Conservation (phyloP, 2,113 vertebrate genomes). For the Scomber scombrus region DNA sequence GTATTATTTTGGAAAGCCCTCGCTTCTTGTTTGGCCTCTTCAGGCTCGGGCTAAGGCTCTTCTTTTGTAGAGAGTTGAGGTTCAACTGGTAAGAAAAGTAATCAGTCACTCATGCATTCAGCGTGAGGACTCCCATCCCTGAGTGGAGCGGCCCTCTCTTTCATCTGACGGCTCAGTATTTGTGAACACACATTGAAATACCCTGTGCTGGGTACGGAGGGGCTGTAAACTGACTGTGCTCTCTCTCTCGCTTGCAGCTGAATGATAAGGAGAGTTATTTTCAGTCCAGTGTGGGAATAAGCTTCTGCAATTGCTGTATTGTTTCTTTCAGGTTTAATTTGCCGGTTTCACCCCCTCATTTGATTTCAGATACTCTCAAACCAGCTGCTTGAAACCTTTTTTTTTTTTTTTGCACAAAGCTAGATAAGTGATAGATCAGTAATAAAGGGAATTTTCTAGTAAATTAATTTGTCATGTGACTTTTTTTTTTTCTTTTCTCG, state of each 20-base stretch:
- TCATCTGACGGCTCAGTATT: conserved; percentile 77
- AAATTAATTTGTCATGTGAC: conserved; percentile 58
- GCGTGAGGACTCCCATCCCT: conserved; percentile 65
- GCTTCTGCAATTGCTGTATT: conserved; percentile 33
- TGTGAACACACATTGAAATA: conserved; percentile 72
- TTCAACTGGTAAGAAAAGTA: conserved; percentile 71
- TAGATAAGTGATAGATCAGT: conserved; percentile 58
- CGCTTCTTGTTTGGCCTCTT: conserved; percentile 61
- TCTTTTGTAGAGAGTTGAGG: conserved; percentile 58
- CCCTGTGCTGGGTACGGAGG: conserved; percentile 56
- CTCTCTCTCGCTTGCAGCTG: conserved; percentile 59
- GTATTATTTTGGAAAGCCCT: conserved; percentile 62
- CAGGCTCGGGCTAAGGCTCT: conserved; percentile 36
- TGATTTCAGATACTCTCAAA: conserved; percentile 48
- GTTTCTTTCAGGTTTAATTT: conserved; percentile 44
- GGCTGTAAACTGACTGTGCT: conserved; percentile 56
- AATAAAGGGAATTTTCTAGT: conserved; percentile 58
- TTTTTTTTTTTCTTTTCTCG: conserved; percentile 30
- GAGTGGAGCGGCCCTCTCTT: conserved; percentile 69
- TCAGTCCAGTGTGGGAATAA: conserved; percentile 68
- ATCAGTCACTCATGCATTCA: conserved; percentile 77
- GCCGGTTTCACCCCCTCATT: conserved; percentile 39
- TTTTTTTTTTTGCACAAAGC: conserved; percentile 40
- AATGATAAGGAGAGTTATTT: conserved; percentile 76
- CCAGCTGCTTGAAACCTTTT: conserved; percentile 35